Evolutionary conservation across 2,113 vertebrate genomes (phyloP), one percentile per base, ranked within the genome.

Genomic region (Vimba vimba): DNA sequence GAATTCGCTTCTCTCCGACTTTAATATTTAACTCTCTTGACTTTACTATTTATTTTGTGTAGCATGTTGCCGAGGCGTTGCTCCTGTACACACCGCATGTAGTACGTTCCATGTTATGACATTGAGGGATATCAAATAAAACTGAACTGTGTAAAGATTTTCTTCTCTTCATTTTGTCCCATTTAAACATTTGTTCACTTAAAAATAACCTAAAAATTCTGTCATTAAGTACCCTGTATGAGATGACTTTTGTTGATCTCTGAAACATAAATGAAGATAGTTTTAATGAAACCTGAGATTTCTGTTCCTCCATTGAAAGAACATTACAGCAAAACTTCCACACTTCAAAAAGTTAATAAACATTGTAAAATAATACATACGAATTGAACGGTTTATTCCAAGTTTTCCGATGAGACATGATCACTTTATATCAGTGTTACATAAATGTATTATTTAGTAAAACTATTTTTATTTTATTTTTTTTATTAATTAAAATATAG

Each of bases 31-130:
- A 43, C 43, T 43, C 43, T 43, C 43, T 43, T 43, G 43, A 43
- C 43, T 57, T 83, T 90, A 89, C 89, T 95, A 94, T 95, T 95
- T 95, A 94, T 95, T 79, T 79, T 94, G 89, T 92, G 50, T 90
- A 92, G 90, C 87, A 87, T 91, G 87, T 91, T 83, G 25, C 89
- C 88, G 86, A 90, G 87, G 59, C 86, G 6, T 1, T 74, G 74
- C 74, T 90, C 87, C 90, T 86, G 82, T 82, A 87, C 6, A 81
- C 87, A 66, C 82, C 88, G 71, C 87, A 74, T 93, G 89, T 94
- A 92, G 91, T 89, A 88, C 43, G 76, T 50, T 68, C 71, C 87
- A 89, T 91, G 91, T 93, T 93, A 90, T 89, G 91, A 81, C 85
- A 79, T 86, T 87, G 81, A 91, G 89, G 69, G 52, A 86, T 92